These are phyloP conservation scores for Aphrocallistes beatrix DNA, from an alignment of 37 sponge, comb jelly and placozoan species.

Conservation along the genomic window DNA sequence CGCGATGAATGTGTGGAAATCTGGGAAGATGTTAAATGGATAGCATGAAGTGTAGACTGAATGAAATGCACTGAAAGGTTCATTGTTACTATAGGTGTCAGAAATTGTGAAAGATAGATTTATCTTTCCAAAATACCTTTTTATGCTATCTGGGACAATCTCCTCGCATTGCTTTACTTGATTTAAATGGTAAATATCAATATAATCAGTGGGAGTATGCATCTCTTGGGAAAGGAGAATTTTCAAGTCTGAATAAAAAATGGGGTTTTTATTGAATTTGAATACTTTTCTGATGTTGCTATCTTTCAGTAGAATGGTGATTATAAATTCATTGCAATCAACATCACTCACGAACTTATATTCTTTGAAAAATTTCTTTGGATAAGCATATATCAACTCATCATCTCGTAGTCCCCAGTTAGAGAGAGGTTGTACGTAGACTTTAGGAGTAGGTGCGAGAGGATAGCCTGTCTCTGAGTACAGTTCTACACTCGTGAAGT, in stretches of 20 bases:
- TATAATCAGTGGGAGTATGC: neutral
- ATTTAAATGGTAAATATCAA: neutral
- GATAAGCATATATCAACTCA: neutral
- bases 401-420: neutral
- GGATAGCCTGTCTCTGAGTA: neutral
- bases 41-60: neutral
- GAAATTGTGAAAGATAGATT: neutral
- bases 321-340: neutral
- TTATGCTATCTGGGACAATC: neutral
- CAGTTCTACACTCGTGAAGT: neutral
- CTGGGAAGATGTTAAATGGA: neutral
- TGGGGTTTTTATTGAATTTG: neutral
- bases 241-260: neutral
- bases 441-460: neutral
- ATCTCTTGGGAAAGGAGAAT: neutral
- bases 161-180: neutral
- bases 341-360: neutral
- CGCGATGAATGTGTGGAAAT: neutral
- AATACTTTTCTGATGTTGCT: neutral
- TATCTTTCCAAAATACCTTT: neutral
- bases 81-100: neutral
- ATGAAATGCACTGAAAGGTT: no score
- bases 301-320: neutral
- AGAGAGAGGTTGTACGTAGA: neutral
- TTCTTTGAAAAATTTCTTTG: neutral